Evolutionary conservation across 2,113 vertebrate genomes (phyloP), one percentile per base, ranked within the genome.

Genomic region (Rafetus swinhoei): DNA sequence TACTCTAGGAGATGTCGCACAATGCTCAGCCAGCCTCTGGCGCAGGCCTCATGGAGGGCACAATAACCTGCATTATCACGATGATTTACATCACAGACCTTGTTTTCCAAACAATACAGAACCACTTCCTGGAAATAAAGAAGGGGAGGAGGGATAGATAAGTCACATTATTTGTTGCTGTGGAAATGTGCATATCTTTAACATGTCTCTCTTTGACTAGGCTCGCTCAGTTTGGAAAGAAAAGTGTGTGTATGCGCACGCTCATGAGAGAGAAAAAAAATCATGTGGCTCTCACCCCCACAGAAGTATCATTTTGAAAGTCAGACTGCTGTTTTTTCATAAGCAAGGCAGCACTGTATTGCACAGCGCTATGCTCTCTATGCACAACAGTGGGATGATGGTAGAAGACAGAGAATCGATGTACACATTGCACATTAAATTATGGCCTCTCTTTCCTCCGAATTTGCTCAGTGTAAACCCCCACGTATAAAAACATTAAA

Each of bases 51-150:
- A 1, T 99, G 99, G 86, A 99, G 98, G 25, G 99, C 99, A 60
- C 99, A 99, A 97, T 99, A 99, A 27, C 99, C 99, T 0, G 99
- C 99, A 12, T 99, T 99, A 97, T 99, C 99, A 50, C 98, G 98
- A 94, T 99, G 99, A 97, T 99, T 99, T 76, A 99, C 98, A 7
- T 99, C 99, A 59, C 99, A 99, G 85, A 99, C 97, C 94, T 98
- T 99, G 93, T 97, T 99, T 96, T 99, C 99, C 97, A 99, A 96
- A 97, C 99, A 99, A 94, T 99, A 99, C 69, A 99, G 97, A 95
- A 99, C 99, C 92, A 99, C 99, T 96, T 99, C 99, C 99, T 99
- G 97, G 62, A 96, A 92, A 94, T 52, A 81, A 86, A 76, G 83
- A 81, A 88, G 76, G 85, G 79, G 62, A 29, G 87, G 50, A 94